Conservation (phyloP, 2,888 invertebrate genomes). For the Trissolcus japonicus region DNA sequence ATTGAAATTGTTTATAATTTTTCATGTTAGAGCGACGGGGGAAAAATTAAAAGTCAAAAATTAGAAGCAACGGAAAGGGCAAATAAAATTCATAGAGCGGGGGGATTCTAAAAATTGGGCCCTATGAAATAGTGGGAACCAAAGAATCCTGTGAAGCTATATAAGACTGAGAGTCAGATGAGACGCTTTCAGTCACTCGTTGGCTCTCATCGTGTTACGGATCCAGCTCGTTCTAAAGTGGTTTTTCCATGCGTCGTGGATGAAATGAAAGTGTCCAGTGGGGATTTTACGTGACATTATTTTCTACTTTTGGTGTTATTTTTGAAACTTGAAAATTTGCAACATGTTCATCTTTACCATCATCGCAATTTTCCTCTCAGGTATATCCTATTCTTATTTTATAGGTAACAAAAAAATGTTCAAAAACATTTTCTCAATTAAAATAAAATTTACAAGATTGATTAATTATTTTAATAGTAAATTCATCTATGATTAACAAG, state of each 20-base stretch:
- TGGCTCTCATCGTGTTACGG: conserved; percentile 21
- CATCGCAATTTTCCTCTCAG: conserved; percentile 3
- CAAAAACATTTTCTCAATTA: background rate
- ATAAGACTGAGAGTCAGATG: conserved; percentile 44
- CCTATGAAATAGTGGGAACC: conserved; percentile 14
- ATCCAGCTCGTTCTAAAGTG: conserved; percentile 30
- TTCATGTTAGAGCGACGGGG: background rate
- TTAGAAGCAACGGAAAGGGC: background rate
- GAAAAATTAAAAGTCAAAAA: background rate
- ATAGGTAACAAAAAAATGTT: background rate
- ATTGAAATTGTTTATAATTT: background rate
- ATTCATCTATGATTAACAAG: background rate
- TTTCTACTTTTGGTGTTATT: background rate
- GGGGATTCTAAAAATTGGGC: conserved; percentile 27
- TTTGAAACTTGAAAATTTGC: background rate
- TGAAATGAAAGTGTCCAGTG: conserved; percentile 5
- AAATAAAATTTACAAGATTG: background rate
- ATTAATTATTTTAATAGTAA: too few species aligned
- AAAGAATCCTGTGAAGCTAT: conserved; percentile 37
- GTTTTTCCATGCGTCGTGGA: conserved; percentile 28
- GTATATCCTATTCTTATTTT: conserved; percentile 5
- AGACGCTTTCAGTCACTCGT: conserved; percentile 42
- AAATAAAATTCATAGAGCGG: conserved; percentile 6
- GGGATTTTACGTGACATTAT: conserved; percentile 24
- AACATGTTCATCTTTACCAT: conserved; percentile 1